Evolutionary conservation across 2,888 invertebrate genomes (phyloP).

Genomic region (Philaethria dido): DNA sequence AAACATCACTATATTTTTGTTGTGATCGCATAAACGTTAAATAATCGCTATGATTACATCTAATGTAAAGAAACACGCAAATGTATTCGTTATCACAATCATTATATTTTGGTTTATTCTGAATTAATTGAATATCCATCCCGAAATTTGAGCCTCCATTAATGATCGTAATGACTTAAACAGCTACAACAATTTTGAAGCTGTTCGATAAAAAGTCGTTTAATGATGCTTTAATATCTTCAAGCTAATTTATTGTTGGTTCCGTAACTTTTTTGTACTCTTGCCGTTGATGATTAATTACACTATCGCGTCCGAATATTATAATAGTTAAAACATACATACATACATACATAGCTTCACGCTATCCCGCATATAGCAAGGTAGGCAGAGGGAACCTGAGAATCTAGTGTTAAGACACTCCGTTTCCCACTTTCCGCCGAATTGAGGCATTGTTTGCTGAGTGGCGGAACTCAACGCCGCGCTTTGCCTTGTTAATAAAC

Average conservation of each 20-base stretch:
- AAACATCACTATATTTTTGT: not conserved
- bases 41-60: slow-evolving; percentile 4
- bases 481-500: too few relatives aligned
- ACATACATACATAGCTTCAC: not conserved
- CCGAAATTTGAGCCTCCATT: slow-evolving; percentile 67
- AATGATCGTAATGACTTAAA: slow-evolving; percentile 71
- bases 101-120: slow-evolving; percentile 24
- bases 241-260: slow-evolving; percentile 9
- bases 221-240: slow-evolving; percentile 26
- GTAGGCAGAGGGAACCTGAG: too few relatives aligned
- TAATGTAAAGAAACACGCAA: slow-evolving; percentile 12
- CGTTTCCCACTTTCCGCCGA: too few relatives aligned
- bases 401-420: too few relatives aligned
- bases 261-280: slow-evolving; percentile 20
- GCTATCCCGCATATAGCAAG: too few relatives aligned
- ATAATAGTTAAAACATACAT: not conserved
- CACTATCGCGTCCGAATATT: too few relatives aligned
- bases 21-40: not conserved
- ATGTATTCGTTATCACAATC: not conserved
- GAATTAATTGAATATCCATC: slow-evolving; percentile 69
- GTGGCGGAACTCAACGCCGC: too few relatives aligned
- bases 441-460: too few relatives aligned
- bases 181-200: slow-evolving; percentile 54
- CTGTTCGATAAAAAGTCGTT: slow-evolving; percentile 32
- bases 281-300: slow-evolving; percentile 11